Base-by-base conservation (phyloP, 1,140 invertebrate genomes). In the Probaryconus sp. region DNA sequence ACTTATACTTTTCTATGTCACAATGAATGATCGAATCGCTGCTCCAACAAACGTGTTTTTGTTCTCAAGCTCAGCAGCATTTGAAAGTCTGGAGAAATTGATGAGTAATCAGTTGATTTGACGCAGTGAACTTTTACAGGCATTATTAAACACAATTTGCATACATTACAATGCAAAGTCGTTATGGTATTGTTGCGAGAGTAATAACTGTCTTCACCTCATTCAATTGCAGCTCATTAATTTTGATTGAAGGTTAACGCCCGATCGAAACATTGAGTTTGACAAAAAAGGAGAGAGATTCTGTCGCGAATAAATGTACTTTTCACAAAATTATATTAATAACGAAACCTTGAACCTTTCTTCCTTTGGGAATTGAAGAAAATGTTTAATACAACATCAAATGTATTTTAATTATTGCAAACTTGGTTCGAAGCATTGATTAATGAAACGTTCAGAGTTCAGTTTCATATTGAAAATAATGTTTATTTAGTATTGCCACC, bases 1-100 rank as follows among this genome's bases (percentile, higher is more conserved):
- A 68, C 64, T 68, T 60, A 61, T 69, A 69, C 65, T 69, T 69
- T 69, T 68, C 56, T 51, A 28, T 68, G 64, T 68, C 48, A 69
- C 47, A 55, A 30, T 53, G 47, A 7, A 51, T 50, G 53, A 43
- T 10, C 31, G 26, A 35, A 21, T 56, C 51, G 16, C 7, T n/a
- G 17, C 37, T 24, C 43, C 2, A 70, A 45, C 50, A 55, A 38
- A 26, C 20, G 48, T 18, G 5, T 4, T 35, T 60, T 17, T 7
- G 48, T 45, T 64, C 61, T 63, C 20, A 14, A 26, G 17, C 7
- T 24, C n/a, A n/a, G n/a, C n/a, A 26, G 38, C 64, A n/a, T 69
- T 70, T 50, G 55, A 70, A 70, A 70, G 67, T 61, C 40, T 26
- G 21, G 67, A 70, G 67, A 70, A 70, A 70, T 61, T 70, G 67